These are phyloP conservation scores for Parnassius smintheus DNA, from an alignment of 2,888 invertebrate species.

Conservation along the genomic window DNA sequence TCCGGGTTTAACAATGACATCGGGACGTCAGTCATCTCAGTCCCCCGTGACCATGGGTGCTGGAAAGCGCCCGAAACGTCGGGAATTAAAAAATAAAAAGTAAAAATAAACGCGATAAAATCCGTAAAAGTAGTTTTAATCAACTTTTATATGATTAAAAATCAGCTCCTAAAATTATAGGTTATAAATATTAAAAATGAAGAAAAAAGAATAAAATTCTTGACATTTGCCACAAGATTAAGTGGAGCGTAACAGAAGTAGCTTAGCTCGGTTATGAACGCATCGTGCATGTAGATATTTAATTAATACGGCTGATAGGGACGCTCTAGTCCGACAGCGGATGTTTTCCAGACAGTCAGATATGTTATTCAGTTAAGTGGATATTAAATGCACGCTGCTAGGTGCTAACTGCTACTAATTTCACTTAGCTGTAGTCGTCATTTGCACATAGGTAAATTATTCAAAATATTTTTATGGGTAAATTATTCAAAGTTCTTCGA, in stretches of 20 bases:
- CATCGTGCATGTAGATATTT: conserved; percentile 23
- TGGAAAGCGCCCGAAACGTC: too few species aligned
- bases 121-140: too few species aligned
- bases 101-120: too few species aligned
- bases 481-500: conserved; percentile 38
- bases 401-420: conserved; percentile 53
- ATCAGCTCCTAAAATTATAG: too few species aligned
- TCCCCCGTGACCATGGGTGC: too few species aligned
- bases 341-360: conserved; percentile 53
- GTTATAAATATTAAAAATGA: too few species aligned
- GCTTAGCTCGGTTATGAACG: conserved; percentile 1
- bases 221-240: conserved; percentile 5
- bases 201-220: background rate
- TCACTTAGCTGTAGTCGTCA: conserved; percentile 36
- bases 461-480: conserved; percentile 36
- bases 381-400: conserved; percentile 50
- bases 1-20: too few species aligned
- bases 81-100: too few species aligned
- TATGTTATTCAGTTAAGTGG: conserved; percentile 47
- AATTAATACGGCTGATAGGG: conserved; percentile 32
- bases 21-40: too few species aligned
- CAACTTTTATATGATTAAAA: too few species aligned
- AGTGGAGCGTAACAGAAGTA: conserved; percentile 2
- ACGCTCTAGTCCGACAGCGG: conserved; percentile 42
- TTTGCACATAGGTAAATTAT: conserved; percentile 21